These are phyloP conservation scores for Tetragonisca angustula DNA, from an alignment of 2,888 invertebrate genomes.

Conservation along the genomic window DNA sequence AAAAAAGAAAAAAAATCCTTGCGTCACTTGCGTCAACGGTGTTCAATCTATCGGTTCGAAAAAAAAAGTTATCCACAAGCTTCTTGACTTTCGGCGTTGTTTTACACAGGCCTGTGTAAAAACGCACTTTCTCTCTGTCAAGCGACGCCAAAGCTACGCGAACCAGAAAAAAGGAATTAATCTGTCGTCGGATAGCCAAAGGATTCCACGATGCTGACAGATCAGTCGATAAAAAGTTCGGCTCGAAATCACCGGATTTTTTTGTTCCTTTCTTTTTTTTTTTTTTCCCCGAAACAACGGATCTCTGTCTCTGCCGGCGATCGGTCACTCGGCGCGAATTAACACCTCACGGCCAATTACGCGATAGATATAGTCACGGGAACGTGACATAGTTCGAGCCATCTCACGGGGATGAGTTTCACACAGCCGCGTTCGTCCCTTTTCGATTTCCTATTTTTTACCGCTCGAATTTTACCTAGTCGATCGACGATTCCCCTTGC, in stretches of 20 bases:
- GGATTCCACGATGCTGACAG: background rate
- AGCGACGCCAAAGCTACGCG: background rate
- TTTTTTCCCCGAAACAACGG: background rate
- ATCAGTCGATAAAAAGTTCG: background rate
- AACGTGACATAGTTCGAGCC: background rate
- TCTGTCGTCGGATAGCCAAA: background rate
- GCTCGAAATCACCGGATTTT: background rate
- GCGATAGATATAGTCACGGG: background rate
- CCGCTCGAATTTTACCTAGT: slow-evolving; percentile 19
- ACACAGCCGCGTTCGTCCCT: background rate
- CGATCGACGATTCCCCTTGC: slow-evolving; percentile 24
- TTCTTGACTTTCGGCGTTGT: too few relatives aligned
- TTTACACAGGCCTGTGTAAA: too few relatives aligned
- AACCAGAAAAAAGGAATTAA: background rate
- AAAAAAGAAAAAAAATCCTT: too few relatives aligned
- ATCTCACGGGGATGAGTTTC: slow-evolving; percentile 29
- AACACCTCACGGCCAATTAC: slow-evolving; percentile 45
- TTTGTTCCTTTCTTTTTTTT: background rate
- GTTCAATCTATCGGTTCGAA: too few relatives aligned
- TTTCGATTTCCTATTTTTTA: slow-evolving; percentile 22
- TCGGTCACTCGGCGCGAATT: slow-evolving; percentile 42
- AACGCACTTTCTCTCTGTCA: background rate
- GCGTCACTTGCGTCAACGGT: too few relatives aligned
- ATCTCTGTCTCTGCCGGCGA: slow-evolving; percentile 1
- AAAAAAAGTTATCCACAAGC: too few relatives aligned